Base-by-base conservation (phyloP, 2,797 vertebrate genomes). In the Ambastaia sidthimunki region DNA sequence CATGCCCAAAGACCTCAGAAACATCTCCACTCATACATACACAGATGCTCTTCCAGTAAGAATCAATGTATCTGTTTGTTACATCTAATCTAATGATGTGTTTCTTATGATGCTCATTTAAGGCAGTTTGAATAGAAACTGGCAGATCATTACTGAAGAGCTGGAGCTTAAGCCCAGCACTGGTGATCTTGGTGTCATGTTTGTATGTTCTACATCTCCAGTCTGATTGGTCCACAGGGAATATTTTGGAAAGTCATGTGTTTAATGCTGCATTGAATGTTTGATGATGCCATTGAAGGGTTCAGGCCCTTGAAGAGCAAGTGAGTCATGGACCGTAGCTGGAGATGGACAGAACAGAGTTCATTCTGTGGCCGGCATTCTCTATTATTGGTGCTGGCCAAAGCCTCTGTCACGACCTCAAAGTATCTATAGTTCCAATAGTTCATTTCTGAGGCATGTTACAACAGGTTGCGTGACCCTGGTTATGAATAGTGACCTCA, bases 381-480 rank as follows among this genome's bases (percentile, higher is more conserved):
- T 86, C 83, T 89, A 87, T 91, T 91, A 89, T 85, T 80, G 80
- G 78, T 55, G 19, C 25, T 81, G 79, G 75, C 86, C 86, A 86
- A 87, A 89, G 79, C 76, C 52, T 63, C 76, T 76, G 73, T 83
- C 82, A 68, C 88, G 89, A 91, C 89, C 87, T 82, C 74, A 47
- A 82, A 83, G 85, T 93, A 93, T 93, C 89, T 92, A 91, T 93
- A 92, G 89, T 82, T 74, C 16, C 88, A 86, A 82, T 88, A 84
- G 86, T 86, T 80, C 83, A 85, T 83, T 83, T 87, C 60, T 80
- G 21, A 73, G 80, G 87, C 87, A 85, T 83, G 81, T 81, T 73
- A 90, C 90, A 91, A 90, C 91, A 88, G 89, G 84, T 87, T 86
- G 88, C 85, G 81, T 48, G 71, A 81, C 89, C 72, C 79, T 75